Percentiles rank a stretch among this genome's conserved stretches.
Conservation (phyloP, 1,140 invertebrate genomes). For the Heliothis subflexa region DNA sequence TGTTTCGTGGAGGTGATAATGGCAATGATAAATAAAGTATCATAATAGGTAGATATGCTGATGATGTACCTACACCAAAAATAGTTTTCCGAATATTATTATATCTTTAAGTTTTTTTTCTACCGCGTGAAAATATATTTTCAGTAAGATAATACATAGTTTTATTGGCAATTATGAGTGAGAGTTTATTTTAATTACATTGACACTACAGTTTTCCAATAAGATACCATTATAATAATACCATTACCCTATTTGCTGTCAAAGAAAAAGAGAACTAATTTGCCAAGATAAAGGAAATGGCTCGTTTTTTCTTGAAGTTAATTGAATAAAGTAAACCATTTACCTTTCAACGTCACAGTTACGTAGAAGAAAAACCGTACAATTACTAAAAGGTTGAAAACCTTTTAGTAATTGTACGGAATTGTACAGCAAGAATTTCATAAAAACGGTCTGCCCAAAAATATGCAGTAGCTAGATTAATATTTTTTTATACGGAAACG, state of each 20-base stretch:
- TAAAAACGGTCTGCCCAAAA: neutral
- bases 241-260: neutral
- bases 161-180: no score
- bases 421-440: neutral
- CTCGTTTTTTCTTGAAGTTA: constrained; percentile 1
- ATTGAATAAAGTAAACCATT: neutral
- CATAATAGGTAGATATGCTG: no score
- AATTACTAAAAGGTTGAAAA: neutral
- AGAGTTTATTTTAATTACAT: no score
- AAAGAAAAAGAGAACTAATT: neutral
- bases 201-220: no score
- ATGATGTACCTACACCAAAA: no score
- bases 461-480: neutral
- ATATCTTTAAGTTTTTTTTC: no score
- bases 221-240: no score
- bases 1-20: neutral
- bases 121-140: no score
- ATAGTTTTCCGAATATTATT: no score
- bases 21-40: no score
- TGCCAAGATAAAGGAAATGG: neutral
- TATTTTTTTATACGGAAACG: constrained; percentile 2
- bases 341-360: constrained; percentile 1
- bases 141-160: no score
- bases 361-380: constrained; percentile 1
- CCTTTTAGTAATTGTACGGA: no score